Conservation (phyloP, 2,797 vertebrate genomes). For the Spatula versicolor region DNA sequence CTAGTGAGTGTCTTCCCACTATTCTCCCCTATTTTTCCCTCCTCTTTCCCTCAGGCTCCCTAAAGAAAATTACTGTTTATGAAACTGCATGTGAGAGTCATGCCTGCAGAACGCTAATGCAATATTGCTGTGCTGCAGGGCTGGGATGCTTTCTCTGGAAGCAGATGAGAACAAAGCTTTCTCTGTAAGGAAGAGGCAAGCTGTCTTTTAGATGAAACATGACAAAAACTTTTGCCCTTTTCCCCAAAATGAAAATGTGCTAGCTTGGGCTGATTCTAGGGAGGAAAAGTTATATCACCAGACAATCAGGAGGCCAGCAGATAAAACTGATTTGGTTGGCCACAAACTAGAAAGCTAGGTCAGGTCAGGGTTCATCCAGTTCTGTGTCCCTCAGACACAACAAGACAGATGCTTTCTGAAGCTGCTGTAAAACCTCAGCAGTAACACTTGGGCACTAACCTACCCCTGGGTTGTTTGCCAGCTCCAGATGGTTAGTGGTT, state of each 20-base stretch:
- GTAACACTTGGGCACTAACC: background rate
- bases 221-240: background rate
- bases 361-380: background rate
- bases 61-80: background rate
- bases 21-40: background rate
- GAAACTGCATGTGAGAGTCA: conserved; percentile 30
- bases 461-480: background rate
- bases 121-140: background rate
- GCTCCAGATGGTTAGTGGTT: background rate
- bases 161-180: background rate
- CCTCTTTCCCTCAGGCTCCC: conserved; percentile 17
- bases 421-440: background rate
- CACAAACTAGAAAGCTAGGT: background rate
- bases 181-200: background rate
- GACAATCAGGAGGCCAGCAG: background rate
- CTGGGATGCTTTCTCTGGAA: background rate
- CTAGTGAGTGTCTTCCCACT: background rate
- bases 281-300: background rate
- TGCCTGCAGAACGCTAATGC: background rate
- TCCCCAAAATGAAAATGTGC: background rate
- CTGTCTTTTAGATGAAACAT: background rate
- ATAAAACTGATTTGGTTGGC: background rate
- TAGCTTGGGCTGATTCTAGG: background rate
- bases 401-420: background rate
- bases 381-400: background rate